Conservation (phyloP, 1,140 invertebrate species). For the Spodoptera frugiperda region DNA sequence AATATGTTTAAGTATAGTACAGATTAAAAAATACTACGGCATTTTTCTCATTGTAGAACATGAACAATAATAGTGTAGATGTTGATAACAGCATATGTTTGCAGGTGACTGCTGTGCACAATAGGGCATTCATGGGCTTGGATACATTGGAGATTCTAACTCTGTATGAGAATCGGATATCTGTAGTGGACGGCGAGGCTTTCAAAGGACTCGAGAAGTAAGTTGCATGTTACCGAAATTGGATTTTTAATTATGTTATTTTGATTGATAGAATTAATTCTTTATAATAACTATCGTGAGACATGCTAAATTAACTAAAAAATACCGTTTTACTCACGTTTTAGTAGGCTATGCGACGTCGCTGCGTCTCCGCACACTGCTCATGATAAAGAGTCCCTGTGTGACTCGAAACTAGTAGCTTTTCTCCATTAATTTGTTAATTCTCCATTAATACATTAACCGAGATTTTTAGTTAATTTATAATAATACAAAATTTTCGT, state of each 20-base stretch:
- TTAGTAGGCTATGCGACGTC: no score
- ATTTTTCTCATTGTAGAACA: not conserved
- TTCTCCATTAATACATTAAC: no score
- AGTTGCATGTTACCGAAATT: conserved; percentile 60
- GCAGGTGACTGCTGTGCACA: conserved; percentile 88
- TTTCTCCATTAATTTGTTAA: no score
- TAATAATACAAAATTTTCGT: no score
- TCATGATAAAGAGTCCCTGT: no score
- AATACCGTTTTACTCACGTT: no score
- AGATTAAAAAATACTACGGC: not conserved
- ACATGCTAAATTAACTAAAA: no score
- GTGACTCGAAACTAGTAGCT: no score
- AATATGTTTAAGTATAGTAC: no score
- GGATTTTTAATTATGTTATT: conserved; percentile 15
- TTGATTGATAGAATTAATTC: not conserved
- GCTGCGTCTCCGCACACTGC: no score
- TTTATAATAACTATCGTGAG: no score
- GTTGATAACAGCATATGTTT: conserved; percentile 26
- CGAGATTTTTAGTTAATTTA: no score
- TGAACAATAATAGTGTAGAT: not conserved
- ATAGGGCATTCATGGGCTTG: conserved; percentile 93
- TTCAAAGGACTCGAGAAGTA: conserved; percentile 95
- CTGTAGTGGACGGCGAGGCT: conserved; percentile 91
- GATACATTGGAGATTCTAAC: conserved; percentile 95
- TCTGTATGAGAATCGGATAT: conserved; percentile 95